Evolutionary conservation across 2,797 vertebrate species (phyloP).

Genomic region (Lacerta agilis): DNA sequence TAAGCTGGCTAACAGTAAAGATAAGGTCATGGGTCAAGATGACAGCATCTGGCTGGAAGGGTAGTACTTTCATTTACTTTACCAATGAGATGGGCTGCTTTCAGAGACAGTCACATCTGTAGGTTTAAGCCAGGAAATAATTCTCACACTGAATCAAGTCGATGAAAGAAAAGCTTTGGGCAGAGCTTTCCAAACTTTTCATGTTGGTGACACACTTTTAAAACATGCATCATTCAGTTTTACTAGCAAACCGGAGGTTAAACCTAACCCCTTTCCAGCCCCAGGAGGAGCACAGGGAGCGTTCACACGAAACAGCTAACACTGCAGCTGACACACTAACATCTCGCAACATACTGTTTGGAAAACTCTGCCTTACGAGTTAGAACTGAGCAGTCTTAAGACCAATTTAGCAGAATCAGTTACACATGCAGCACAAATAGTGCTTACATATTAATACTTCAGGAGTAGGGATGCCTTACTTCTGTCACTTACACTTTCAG

Average conservation of each 20-base stretch:
- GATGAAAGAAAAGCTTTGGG: not conserved
- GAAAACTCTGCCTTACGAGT: too few relatives aligned
- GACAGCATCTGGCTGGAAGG: constrained; percentile 20
- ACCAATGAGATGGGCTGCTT: constrained; percentile 40
- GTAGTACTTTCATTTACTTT: constrained; percentile 21
- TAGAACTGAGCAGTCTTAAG: constrained; percentile 21
- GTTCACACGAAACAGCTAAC: too few relatives aligned
- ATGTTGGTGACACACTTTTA: too few relatives aligned
- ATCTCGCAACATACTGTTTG: too few relatives aligned
- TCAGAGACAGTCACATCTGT: constrained; percentile 43
- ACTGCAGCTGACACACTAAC: too few relatives aligned
- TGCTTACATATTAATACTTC: not conserved
- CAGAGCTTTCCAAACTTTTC: too few relatives aligned
- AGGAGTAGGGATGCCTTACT: not conserved
- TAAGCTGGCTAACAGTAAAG: constrained; percentile 48
- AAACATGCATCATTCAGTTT: too few relatives aligned
- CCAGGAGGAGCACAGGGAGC: too few relatives aligned
- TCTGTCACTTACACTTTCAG: not conserved
- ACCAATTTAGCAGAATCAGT: not conserved
- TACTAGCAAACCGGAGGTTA: too few relatives aligned
- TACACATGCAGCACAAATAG: not conserved
- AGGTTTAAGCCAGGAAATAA: constrained; percentile 34
- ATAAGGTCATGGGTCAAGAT: constrained; percentile 42
- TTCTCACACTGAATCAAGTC: constrained; percentile 28
- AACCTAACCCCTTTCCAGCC: too few relatives aligned